Evolutionary conservation across 2,113 vertebrate species (phyloP), one percentile per base, ranked within the genome.

Genomic region (Myrmecophaga tridactyla): DNA sequence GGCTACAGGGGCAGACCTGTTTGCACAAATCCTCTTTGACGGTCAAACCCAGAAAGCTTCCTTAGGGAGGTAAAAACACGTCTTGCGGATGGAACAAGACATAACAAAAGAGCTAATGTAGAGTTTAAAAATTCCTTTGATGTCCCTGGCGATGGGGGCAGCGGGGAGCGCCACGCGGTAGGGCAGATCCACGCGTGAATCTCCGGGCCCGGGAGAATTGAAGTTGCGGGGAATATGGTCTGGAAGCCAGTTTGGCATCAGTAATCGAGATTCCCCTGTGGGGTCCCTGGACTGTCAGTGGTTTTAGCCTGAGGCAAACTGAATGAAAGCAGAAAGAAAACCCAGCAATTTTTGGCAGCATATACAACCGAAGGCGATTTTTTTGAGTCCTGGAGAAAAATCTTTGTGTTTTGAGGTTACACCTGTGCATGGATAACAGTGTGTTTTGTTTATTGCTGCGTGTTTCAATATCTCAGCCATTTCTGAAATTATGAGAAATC

Each of bases 231-330:
- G 29, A 46, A 84, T 70, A 34, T 46, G 31, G n/a, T 92, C 48
- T 39, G 48, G 81, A 77, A 97, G 81, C 12, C 10, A 3, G 17
- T 4, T 65, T 88, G 89, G 15, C 82, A 97, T 94, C 58, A 46
- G 7, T 48, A 83, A 56, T 70, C 86, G 70, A 92, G 48, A 72
- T 92, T 92, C 76, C n/a, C n/a, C n/a, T 31, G 10, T 46, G 82
- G 60, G 69, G 41, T 65, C 1, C 83, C 1, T 60, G 11, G 39
- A 0, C 0, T 67, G 31, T 65, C 20, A 13, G 0, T 86, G 23
- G 20, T 39, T 65, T 21, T 75, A 83, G 4, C 78, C 29, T 41
- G 2, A 20, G 83, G 82, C 36, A 90, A 51, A 39, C 1, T 34
- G 18, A 34, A 23, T 7, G 25, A 67, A 81, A 86, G 73, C 0